Percentiles rank a stretch among this genome's conserved stretches.
Evolutionary conservation across 2,888 invertebrate genomes (phyloP).

Genomic region (Catotricha subobsoleta): DNA sequence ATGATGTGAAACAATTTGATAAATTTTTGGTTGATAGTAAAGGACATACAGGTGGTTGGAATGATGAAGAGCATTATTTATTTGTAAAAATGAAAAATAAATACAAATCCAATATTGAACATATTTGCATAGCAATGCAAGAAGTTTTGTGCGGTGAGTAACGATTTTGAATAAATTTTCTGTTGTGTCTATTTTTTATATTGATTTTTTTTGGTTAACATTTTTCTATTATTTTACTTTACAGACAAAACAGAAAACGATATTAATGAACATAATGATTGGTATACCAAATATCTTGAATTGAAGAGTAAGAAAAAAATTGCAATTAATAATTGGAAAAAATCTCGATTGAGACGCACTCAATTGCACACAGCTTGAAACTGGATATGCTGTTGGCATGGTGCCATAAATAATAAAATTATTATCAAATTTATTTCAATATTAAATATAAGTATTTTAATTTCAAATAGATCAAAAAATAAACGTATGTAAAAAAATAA

Average conservation of each 20-base stretch:
- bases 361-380: too few relatives aligned
- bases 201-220: constrained; percentile 5
- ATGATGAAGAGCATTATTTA: constrained; percentile 35
- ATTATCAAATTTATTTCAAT: too few relatives aligned
- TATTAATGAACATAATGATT: constrained; percentile 31
- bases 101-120: constrained; percentile 11
- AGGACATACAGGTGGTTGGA: constrained; percentile 39
- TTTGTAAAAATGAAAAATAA: constrained; percentile 29
- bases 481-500: too few relatives aligned
- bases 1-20: constrained; percentile 35
- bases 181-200: not conserved
- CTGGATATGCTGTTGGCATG: too few relatives aligned
- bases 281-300: constrained; percentile 31
- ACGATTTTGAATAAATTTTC: constrained; percentile 1
- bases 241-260: constrained; percentile 23
- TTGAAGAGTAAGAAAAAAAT: constrained; percentile 28
- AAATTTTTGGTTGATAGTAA: constrained; percentile 32
- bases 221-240: constrained; percentile 8
- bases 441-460: too few relatives aligned
- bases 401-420: too few relatives aligned
- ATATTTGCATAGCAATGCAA: constrained; percentile 4
- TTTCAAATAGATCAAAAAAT: too few relatives aligned
- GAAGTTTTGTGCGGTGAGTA: too few relatives aligned
- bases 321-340: constrained; percentile 30
- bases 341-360: too few relatives aligned